Conservation (phyloP, 2,797 vertebrate species). For the Acrocephalus scirpaceus region DNA sequence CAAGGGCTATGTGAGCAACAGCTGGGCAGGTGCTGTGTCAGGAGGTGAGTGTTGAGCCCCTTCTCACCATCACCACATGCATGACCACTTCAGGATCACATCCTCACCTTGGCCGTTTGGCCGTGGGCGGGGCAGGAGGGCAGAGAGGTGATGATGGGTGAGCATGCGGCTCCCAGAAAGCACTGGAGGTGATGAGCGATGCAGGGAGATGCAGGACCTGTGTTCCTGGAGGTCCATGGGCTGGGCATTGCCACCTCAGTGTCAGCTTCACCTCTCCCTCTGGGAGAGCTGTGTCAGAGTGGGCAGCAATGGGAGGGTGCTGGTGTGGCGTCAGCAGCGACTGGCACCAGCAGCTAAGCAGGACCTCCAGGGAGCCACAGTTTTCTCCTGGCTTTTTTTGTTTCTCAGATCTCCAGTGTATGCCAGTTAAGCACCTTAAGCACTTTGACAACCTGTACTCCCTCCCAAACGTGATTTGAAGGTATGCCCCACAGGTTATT, state of each 20-base stretch:
- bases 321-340: fast-evolving
- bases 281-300: neutral
- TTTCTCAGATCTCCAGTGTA: neutral
- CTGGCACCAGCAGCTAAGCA: neutral
- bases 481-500: neutral
- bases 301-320: neutral
- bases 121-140: fast-evolving
- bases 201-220: neutral
- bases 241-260: fast-evolving
- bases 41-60: neutral
- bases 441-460: neutral
- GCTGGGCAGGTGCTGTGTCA: neutral
- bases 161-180: fast-evolving
- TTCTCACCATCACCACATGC: neutral
- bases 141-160: neutral
- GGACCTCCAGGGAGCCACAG: neutral
- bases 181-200: fast-evolving
- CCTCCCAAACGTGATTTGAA: fast-evolving
- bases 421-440: neutral
- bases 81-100: neutral
- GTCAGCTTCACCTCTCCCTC: neutral
- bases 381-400: neutral
- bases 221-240: neutral
- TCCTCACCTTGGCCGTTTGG: neutral
- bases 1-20: fast-evolving